These are phyloP conservation scores for Scaeva pyrastri DNA, from an alignment of 2,888 invertebrate species.

Conservation along the genomic window DNA sequence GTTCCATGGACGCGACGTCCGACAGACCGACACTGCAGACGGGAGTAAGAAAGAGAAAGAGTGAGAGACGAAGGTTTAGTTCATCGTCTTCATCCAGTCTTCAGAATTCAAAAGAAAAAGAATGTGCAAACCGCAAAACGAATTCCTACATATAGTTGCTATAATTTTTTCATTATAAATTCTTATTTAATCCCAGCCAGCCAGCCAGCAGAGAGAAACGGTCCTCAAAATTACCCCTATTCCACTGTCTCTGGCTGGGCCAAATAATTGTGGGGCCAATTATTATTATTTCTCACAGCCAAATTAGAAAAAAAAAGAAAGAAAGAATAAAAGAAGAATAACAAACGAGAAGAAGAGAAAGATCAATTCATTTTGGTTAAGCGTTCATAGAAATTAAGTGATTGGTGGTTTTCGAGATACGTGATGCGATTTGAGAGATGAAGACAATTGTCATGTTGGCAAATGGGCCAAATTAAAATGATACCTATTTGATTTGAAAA, in stretches of 20 bases:
- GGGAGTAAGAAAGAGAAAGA: no score
- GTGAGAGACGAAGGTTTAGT: background rate
- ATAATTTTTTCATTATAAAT: conserved; percentile 71
- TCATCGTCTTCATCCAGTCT: conserved; percentile 42
- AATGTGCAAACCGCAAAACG: conserved; percentile 65
- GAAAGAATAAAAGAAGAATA: no score
- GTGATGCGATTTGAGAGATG: conserved; percentile 60
- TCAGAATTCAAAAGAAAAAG: background rate
- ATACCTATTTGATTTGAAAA: conserved; percentile 20
- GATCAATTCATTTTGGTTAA: conserved; percentile 47
- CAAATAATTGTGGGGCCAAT: conserved; percentile 27
- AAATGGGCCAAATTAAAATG: conserved; percentile 47
- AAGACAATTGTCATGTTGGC: conserved; percentile 63
- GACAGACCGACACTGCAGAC: no score
- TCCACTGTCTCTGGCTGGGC: conserved; percentile 24
- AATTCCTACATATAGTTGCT: conserved; percentile 45
- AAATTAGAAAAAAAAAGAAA: background rate
- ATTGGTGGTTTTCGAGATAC: conserved; percentile 59
- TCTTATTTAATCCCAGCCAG: conserved; percentile 46
- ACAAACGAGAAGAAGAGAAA: no score
- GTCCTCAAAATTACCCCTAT: conserved; percentile 8
- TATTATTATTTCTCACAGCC: background rate
- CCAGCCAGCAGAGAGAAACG: no score
- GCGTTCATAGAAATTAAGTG: conserved; percentile 72
- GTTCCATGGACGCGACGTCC: background rate